Percentiles rank a stretch among this genome's conserved stretches.
These are phyloP conservation scores for Ctenochaetus hawaiiensis DNA, from an alignment of 2,797 vertebrate species.

Conservation along the genomic window DNA sequence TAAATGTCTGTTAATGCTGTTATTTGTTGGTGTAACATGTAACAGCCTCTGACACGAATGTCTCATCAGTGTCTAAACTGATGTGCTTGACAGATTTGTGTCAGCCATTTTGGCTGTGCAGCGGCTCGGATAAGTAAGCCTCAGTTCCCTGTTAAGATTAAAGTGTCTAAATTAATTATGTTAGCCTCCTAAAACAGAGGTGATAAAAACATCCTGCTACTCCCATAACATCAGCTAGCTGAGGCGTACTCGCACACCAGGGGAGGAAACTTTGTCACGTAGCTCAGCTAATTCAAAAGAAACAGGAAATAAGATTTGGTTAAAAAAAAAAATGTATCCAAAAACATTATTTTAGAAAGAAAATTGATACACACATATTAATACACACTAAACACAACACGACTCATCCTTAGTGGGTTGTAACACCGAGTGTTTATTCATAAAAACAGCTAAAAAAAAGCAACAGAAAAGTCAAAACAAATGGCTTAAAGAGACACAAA, in stretches of 20 bases:
- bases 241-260: not conserved
- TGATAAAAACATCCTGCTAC: not conserved
- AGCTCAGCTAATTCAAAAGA: not conserved
- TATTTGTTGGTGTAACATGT: conserved; percentile 5
- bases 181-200: not conserved
- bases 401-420: too few relatives aligned
- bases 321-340: not conserved
- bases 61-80: conserved; percentile 15
- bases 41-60: conserved; percentile 10
- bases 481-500: not conserved
- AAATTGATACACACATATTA: not conserved
- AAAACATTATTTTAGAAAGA: not conserved
- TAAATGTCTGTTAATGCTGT: conserved; percentile 2
- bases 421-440: too few relatives aligned
- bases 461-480: not conserved
- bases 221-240: not conserved
- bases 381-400: too few relatives aligned
- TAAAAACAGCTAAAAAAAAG: not conserved
- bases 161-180: conserved; percentile 23
- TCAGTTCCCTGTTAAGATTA: not conserved
- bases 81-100: not conserved
- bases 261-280: not conserved
- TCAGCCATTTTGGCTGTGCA: not conserved
- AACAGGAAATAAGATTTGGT: not conserved
- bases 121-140: conserved; percentile 2